Evolutionary conservation across 1,140 invertebrate genomes (phyloP).

Genomic region (Pseudomyrmex cubaensis): DNA sequence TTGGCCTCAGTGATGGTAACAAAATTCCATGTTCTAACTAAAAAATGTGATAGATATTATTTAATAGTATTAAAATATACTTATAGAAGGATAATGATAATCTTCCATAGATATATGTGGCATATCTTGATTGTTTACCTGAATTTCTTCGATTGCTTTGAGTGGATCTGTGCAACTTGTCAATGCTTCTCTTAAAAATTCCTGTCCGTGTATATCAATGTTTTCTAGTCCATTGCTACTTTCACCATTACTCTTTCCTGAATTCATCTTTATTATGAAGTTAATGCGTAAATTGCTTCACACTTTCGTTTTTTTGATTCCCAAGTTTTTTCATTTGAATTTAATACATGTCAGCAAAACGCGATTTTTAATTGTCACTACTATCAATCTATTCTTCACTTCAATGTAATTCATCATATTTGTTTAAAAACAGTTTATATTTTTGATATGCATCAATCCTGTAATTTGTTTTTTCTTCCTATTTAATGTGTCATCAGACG

Average conservation of each 20-base stretch:
- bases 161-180: conserved; percentile 98
- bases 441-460: too few relatives aligned
- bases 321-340: too few relatives aligned
- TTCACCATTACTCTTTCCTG: conserved; percentile 77
- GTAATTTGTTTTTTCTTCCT: too few relatives aligned
- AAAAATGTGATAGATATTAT: conserved; percentile 67
- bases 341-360: too few relatives aligned
- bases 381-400: too few relatives aligned
- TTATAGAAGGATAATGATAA: neutral
- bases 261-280: conserved; percentile 69
- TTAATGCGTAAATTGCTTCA: too few relatives aligned
- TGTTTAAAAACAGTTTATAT: too few relatives aligned
- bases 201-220: conserved; percentile 95
- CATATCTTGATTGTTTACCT: conserved; percentile 86
- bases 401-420: too few relatives aligned
- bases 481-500: too few relatives aligned
- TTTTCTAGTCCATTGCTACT: conserved; percentile 89
- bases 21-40: conserved; percentile 96
- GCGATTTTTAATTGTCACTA: too few relatives aligned
- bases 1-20: conserved; percentile 95
- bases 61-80: neutral
- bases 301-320: too few relatives aligned
- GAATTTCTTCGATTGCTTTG: conserved; percentile 99
- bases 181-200: conserved; percentile 94
- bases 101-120: neutral